phyloP scores from a whole-genome alignment of 2,113 vertebrate genomes.

The Pardalotus punctatus region DNA sequence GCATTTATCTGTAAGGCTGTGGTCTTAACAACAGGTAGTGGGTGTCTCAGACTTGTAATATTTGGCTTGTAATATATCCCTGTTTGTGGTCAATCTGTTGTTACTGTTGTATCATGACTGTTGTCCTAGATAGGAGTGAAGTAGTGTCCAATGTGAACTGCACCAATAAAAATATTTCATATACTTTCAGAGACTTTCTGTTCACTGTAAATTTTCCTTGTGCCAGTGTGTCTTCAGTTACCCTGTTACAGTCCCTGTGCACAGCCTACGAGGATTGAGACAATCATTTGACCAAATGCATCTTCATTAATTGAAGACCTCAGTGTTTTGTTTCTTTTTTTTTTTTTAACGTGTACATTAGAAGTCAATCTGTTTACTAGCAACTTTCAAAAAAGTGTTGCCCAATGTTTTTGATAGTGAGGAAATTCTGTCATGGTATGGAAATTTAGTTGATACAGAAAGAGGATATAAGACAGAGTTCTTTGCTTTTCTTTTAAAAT shows the following conservation, averaged over 20 bases:
- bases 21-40: not conserved
- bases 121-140: not conserved
- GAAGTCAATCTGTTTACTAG: not conserved
- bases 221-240: not conserved
- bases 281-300: not conserved
- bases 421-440: not conserved
- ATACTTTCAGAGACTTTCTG: not conserved
- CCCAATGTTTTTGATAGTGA: not conserved
- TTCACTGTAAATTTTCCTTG: not conserved
- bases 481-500: not conserved
- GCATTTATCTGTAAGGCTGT: not conserved
- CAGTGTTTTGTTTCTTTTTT: not conserved
- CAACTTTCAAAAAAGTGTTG: not conserved
- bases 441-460: not conserved
- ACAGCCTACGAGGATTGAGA: rapidly evolving
- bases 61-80: not conserved
- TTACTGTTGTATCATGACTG: not conserved
- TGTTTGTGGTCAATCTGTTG: not conserved
- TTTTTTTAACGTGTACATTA: not conserved
- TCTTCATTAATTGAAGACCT: not conserved
- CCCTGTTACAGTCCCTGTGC: not conserved
- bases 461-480: not conserved
- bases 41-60: not conserved
- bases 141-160: not conserved
- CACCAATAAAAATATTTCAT: not conserved